These are phyloP conservation scores for Andricus curvator DNA, from an alignment of 2,888 invertebrate species.

Conservation along the genomic window DNA sequence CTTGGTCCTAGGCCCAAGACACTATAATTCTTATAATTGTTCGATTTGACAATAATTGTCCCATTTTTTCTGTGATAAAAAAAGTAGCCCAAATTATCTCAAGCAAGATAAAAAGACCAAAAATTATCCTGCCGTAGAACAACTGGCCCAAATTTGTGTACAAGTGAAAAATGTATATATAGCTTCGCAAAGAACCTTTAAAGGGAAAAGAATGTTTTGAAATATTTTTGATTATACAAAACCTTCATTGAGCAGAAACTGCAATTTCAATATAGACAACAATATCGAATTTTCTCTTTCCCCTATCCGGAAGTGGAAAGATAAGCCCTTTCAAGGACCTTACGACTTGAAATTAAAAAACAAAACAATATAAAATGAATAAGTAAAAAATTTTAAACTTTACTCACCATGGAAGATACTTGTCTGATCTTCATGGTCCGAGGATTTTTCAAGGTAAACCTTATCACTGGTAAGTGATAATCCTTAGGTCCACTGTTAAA, in stretches of 20 bases:
- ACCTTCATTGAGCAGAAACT: neutral
- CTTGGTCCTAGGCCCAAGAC: too few species aligned
- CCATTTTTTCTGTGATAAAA: too few species aligned
- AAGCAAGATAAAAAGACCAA: too few species aligned
- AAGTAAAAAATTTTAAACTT: neutral
- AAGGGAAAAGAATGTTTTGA: too few species aligned
- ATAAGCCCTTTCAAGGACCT: neutral
- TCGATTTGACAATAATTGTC: too few species aligned
- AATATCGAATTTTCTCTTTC: neutral
- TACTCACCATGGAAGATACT: slow-evolving; percentile 2
- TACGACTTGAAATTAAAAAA: neutral
- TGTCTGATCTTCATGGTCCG: neutral
- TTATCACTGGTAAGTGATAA: slow-evolving; percentile 8
- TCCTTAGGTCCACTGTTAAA: slow-evolving; percentile 20
- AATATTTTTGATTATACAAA: too few species aligned
- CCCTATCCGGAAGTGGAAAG: slow-evolving; percentile 12
- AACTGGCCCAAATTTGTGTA: too few species aligned
- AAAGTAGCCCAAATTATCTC: too few species aligned
- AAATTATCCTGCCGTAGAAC: too few species aligned
- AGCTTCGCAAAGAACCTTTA: too few species aligned
- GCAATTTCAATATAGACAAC: neutral
- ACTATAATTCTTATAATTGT: too few species aligned
- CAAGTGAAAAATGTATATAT: too few species aligned
- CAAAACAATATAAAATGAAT: neutral
- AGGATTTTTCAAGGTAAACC: neutral